Base-by-base conservation (phyloP, 2,888 invertebrate species). In the Antheraea yamamai region DNA sequence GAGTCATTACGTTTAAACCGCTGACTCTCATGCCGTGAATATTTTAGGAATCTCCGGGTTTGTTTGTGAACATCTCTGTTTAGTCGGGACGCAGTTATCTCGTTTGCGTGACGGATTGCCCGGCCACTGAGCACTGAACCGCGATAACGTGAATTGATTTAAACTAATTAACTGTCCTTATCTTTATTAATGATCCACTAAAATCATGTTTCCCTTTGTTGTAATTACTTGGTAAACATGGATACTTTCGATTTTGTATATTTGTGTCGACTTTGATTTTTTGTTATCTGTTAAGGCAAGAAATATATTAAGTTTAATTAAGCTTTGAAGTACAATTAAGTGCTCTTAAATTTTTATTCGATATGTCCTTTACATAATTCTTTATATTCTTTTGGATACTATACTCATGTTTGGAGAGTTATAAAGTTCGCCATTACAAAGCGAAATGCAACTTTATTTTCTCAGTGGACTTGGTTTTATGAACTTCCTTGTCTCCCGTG, bases 21-120 rank as follows among this genome's bases (percentile, higher is more conserved):
- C 70, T 70, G 10, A 10, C 39, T 70, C 70, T 39, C 39, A 20
- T 70, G 70, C 20, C 39, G 39, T 39, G 23, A 66, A 23, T 18
- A 14, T 66, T 75, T 23, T 12, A 18, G 2, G 61, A 10, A 72
- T 58, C 55, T 47, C 61, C 30, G 35, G 72, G 71, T 18, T 72
- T 81, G 79, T 79, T 78, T 78, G 79, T 79, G 75, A 72, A 82
- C 79, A 75, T 83, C 84, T 82, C 79, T 79, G 81, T 83, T 81
- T 79, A 78, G 79, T 73, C 73, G 72, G 78, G 78, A 78, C 79
- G 76, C 78, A 83, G 82, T 84, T 85, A 85, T 83, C 87, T 85
- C 83, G 84, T 85, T 84, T 81, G 80, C 75, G 79, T 83, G 82
- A 85, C 83, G 82, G 82, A 85, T 87, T 79, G 83, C 79, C 79